phyloP scores from a whole-genome alignment of 2,797 vertebrate genomes.

The Dallia pectoralis region DNA sequence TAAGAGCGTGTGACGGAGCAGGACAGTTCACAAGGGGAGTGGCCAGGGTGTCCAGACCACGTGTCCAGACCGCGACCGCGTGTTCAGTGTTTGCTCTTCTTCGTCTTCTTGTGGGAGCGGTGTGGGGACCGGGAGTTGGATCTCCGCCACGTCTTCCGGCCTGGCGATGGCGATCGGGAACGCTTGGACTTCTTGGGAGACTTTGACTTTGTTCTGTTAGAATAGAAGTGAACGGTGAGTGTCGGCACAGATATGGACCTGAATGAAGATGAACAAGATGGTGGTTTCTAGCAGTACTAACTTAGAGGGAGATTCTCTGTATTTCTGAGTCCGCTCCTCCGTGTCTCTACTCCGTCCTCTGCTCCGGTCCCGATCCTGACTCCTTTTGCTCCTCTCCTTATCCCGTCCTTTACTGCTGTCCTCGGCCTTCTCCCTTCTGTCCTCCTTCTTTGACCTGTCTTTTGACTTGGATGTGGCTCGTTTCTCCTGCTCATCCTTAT shows the following conservation, averaged over 20 bases:
- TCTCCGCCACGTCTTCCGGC: slow-evolving; percentile 61
- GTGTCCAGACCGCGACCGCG: slow-evolving; percentile 59
- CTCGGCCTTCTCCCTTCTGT: slow-evolving; percentile 60
- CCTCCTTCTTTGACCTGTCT: slow-evolving; percentile 70
- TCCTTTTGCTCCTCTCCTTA: slow-evolving; percentile 67
- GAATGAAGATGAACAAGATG: neutral
- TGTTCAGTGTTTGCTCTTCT: slow-evolving; percentile 80
- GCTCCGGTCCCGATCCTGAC: slow-evolving; percentile 49
- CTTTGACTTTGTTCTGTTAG: slow-evolving; percentile 61
- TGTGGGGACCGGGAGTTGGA: slow-evolving; percentile 75
- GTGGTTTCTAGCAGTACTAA: slow-evolving; percentile 28
- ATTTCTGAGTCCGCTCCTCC: slow-evolving; percentile 64
- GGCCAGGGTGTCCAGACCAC: slow-evolving; percentile 14
- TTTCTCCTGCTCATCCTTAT: slow-evolving; percentile 73
- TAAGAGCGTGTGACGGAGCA: slow-evolving; percentile 33
- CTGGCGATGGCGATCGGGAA: slow-evolving; percentile 72
- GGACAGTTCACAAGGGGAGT: slow-evolving; percentile 24
- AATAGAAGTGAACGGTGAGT: slow-evolving; percentile 3
- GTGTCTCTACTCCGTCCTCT: slow-evolving; percentile 60
- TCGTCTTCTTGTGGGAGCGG: slow-evolving; percentile 78
- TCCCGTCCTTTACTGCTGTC: slow-evolving; percentile 56
- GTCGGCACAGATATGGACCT: neutral
- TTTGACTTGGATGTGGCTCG: slow-evolving; percentile 63
- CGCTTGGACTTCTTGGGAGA: slow-evolving; percentile 76
- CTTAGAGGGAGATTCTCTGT: slow-evolving; percentile 65